phyloP scores from a whole-genome alignment of 1,140 invertebrate genomes.

The Lordiphosa collinella region DNA sequence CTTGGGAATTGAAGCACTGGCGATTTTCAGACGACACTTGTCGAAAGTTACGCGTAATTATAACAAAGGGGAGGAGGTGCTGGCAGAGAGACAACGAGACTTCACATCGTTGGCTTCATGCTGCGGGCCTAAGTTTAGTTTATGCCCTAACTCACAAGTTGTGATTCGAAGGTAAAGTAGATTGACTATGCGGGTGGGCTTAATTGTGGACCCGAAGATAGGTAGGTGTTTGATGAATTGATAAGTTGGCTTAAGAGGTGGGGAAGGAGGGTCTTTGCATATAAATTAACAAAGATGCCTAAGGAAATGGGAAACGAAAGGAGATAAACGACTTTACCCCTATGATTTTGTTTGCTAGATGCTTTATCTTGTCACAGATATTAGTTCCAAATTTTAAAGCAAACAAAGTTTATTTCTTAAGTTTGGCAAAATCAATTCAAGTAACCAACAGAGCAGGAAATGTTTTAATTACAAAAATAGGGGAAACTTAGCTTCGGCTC shows the following conservation, averaged over 20 bases:
- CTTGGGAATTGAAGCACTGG: constrained; percentile 22
- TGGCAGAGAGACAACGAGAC: constrained; percentile 12
- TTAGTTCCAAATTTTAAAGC: constrained; percentile 9
- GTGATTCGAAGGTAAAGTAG: neutral
- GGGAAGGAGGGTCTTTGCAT: constrained; percentile 19
- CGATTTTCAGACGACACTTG: constrained; percentile 70
- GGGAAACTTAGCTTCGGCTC: too few relatives aligned
- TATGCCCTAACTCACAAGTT: constrained; percentile 12
- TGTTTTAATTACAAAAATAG: too few relatives aligned
- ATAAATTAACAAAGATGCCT: constrained; percentile 41
- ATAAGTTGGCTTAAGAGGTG: neutral
- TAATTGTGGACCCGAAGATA: neutral
- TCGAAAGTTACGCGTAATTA: constrained; percentile 76
- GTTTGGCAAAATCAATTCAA: too few relatives aligned
- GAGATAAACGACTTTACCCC: neutral
- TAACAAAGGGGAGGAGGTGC: constrained; percentile 32
- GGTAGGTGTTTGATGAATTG: constrained; percentile 30
- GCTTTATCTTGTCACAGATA: neutral
- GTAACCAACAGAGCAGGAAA: too few relatives aligned
- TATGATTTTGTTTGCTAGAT: neutral
- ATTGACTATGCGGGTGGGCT: constrained; percentile 27
- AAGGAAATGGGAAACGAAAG: neutral
- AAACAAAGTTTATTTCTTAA: too few relatives aligned
- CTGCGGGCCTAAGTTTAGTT: constrained; percentile 30
- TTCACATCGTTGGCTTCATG: constrained; percentile 25